These are phyloP conservation scores for Prenolepis imparis DNA, from an alignment of 2,888 invertebrate genomes.

Conservation along the genomic window DNA sequence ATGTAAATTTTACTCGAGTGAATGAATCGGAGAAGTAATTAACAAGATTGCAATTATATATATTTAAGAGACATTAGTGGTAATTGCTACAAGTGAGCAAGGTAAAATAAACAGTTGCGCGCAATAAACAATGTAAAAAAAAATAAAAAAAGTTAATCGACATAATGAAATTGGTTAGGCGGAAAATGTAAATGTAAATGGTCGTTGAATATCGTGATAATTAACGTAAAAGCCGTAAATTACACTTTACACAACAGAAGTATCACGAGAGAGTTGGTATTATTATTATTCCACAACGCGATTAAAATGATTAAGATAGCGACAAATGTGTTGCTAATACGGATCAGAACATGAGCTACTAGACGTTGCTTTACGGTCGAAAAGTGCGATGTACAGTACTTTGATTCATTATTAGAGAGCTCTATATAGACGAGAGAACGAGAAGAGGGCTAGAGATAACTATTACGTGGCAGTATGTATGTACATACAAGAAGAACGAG, in stretches of 20 bases:
- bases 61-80: not conserved
- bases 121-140: not conserved
- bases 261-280: not conserved
- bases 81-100: not conserved
- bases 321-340: slow-evolving; percentile 36
- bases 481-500: not conserved
- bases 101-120: not conserved
- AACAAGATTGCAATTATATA: not conserved
- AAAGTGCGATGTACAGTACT: slow-evolving; percentile 75
- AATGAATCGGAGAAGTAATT: not conserved
- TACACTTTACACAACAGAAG: not conserved
- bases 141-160: not conserved
- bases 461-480: slow-evolving; percentile 63
- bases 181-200: not conserved
- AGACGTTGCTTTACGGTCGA: slow-evolving; percentile 35
- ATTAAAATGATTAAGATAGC: slow-evolving; percentile 50
- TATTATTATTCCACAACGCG: slow-evolving; percentile 25
- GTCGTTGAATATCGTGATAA: not conserved
- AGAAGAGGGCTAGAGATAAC: slow-evolving; percentile 51
- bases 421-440: slow-evolving; percentile 19
- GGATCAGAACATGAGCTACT: slow-evolving; percentile 1
- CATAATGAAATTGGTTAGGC: not conserved
- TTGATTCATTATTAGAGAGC: slow-evolving; percentile 78
- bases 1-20: not conserved
- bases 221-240: slow-evolving; percentile 7